Evolutionary conservation across 2,888 invertebrate species (phyloP), one percentile per base, ranked within the genome.

Genomic region (Crossocerus cetratus): DNA sequence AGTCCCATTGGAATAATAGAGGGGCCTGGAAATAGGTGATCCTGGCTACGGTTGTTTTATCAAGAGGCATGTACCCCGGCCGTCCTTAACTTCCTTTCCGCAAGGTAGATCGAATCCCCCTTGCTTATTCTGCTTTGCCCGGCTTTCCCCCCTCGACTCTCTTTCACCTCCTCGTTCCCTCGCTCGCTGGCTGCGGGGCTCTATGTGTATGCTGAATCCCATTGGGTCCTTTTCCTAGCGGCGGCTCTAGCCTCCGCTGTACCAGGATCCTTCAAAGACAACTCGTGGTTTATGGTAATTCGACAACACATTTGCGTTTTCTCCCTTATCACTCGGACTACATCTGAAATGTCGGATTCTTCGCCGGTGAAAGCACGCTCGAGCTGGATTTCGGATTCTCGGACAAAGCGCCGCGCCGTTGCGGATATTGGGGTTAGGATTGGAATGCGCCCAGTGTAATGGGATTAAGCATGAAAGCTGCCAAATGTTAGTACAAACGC

Each of bases 231-330:
- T 55, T 8, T 56, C 54, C 49, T 16, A 54, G 32, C 32, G 3
- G 8, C 32, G 32, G 32, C 32, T 32, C 66, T 62, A 18, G 49
- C 49, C 49, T 16, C 61, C 62, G 55, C 74, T 61, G 69, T 60
- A 65, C 65, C 49, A 65, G 21, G 70, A 75, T 75, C 75, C 76
- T 20, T 54, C 45, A 75, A 75, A 75, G 75, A 70, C 76, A 75
- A 75, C 75, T 32, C 32, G 65, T 20, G 59, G 76, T 75, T 75
- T 75, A 75, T 75, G 75, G 70, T 75, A 75, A 75, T 75, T 76
- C 63, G 23, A n/a, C 49, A 49, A 69, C 53, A 54, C 49, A 53
- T 53, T 53, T 18, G 59, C 59, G 65, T 63, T 56, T 59, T 58
- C 54, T 16, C 57, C 63, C 49, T 61, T 74, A 64, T 65, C 74